A percentile compares a stretch with the other conserved stretches of the same genome.
Evolutionary conservation across 2,113 vertebrate genomes (phyloP).

Genomic region (Apeltes quadracus): DNA sequence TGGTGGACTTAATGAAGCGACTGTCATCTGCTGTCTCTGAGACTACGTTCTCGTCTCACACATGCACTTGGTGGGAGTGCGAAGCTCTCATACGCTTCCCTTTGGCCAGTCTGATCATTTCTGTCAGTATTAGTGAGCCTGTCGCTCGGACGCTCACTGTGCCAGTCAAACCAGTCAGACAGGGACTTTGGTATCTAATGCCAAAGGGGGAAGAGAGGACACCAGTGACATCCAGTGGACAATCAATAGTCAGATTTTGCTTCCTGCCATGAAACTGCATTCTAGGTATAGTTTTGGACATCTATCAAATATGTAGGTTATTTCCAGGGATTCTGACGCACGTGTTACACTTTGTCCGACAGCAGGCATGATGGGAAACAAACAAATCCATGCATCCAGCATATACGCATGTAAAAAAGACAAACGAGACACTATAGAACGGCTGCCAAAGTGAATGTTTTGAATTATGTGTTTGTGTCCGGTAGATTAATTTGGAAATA

Average conservation of each 20-base stretch:
- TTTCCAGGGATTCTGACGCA: not conserved
- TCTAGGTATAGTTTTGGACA: not conserved
- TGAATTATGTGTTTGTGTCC: not conserved
- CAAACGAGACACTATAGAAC: not conserved
- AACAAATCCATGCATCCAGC: not conserved
- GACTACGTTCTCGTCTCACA: conserved; percentile 37
- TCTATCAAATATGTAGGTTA: not conserved
- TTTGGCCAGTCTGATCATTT: conserved; percentile 23
- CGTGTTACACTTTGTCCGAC: not conserved
- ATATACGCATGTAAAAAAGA: not conserved
- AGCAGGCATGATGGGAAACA: not conserved
- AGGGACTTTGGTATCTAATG: not conserved
- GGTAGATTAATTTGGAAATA: not conserved
- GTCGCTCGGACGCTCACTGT: conserved; percentile 6
- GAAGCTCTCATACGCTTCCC: conserved; percentile 2
- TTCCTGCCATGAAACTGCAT: not conserved
- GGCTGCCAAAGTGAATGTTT: not conserved
- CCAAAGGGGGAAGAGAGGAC: conserved; percentile 5
- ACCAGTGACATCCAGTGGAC: conserved; percentile 65
- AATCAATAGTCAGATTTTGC: not conserved
- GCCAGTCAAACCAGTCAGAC: conserved; percentile 15
- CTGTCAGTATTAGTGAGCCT: conserved; percentile 30
- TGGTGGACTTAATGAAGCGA: conserved; percentile 65
- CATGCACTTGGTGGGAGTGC: conserved; percentile 37
- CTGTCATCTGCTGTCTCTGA: conserved; percentile 51